Conservation (phyloP, 2,113 vertebrate species). For the Gracilinanus agilis region DNA sequence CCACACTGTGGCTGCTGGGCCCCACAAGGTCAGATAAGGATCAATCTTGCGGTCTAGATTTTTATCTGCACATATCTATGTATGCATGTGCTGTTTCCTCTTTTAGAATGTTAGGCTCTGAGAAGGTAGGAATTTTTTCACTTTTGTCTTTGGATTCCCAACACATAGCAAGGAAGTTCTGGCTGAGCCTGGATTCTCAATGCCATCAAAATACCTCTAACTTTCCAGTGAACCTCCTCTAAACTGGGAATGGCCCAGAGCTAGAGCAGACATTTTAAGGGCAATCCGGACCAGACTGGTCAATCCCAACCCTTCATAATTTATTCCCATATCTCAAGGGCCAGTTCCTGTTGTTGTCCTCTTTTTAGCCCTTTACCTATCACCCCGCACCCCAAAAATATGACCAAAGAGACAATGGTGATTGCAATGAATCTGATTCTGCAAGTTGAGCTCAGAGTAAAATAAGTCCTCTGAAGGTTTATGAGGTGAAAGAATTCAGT, state of each 20-base stretch:
- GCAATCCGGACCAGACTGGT: background rate
- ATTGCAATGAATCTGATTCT: background rate
- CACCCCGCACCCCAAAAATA: background rate
- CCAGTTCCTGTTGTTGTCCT: background rate
- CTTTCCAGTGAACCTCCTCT: background rate
- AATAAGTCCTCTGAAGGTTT: background rate
- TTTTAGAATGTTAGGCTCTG: background rate
- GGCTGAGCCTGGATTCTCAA: background rate
- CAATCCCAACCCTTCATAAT: background rate
- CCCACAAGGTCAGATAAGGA: background rate
- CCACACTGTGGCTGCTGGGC: background rate
- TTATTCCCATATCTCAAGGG: background rate
- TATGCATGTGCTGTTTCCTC: background rate
- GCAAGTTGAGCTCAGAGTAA: background rate
- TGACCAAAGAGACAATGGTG: background rate
- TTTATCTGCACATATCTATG: background rate
- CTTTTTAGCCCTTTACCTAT: background rate
- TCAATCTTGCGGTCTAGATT: background rate
- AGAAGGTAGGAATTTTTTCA: background rate
- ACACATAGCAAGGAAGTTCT: background rate
- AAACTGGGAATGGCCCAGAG: background rate
- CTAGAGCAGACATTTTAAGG: background rate
- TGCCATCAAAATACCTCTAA: background rate
- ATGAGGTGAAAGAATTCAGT: background rate
- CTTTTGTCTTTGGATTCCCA: background rate